A percentile compares a stretch with the other conserved stretches of the same genome.
Conservation (phyloP, 2,888 invertebrate species). For the Pyralis farinalis region DNA sequence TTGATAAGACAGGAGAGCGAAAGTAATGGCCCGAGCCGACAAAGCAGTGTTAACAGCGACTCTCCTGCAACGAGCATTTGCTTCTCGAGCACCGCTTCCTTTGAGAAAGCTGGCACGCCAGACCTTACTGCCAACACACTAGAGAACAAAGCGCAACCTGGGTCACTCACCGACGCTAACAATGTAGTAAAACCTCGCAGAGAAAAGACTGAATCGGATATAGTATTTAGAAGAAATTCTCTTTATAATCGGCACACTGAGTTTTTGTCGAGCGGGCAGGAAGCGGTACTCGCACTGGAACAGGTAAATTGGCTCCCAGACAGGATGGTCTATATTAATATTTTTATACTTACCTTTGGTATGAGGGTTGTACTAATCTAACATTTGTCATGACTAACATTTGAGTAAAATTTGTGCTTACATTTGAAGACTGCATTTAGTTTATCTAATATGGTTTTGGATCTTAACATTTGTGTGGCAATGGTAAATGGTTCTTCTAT, state of each 20-base stretch:
- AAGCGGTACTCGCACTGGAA: constrained; percentile 78
- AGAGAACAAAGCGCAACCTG: constrained; percentile 39
- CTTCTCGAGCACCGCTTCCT: constrained; percentile 51
- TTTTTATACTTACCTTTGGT: constrained; percentile 63
- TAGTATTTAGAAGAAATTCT: constrained; percentile 85
- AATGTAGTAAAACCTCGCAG: constrained; percentile 85
- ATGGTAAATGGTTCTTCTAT: constrained; percentile 27
- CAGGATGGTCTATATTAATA: constrained; percentile 70
- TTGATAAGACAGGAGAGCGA: constrained; percentile 66
- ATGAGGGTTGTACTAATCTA: constrained; percentile 68
- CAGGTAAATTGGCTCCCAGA: constrained; percentile 73
- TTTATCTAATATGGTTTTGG: constrained; percentile 43
- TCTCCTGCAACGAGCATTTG: constrained; percentile 69
- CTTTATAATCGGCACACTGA: constrained; percentile 69
- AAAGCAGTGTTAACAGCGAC: constrained; percentile 64
- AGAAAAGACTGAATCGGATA: constrained; percentile 94
- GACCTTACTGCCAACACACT: constrained; percentile 60
- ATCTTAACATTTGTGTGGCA: constrained; percentile 42
- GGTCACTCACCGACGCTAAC: constrained; percentile 41
- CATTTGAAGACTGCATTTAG: constrained; percentile 20
- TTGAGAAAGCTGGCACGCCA: constrained; percentile 58
- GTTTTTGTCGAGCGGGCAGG: constrained; percentile 71
- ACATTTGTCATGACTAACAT: constrained; percentile 59
- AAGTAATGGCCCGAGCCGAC: constrained; percentile 54
- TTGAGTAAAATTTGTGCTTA: constrained; percentile 31